A percentile compares a stretch with the other conserved stretches of the same genome.
phyloP scores from a whole-genome alignment of 2,888 invertebrate genomes.

The Ormyrus labotus region DNA sequence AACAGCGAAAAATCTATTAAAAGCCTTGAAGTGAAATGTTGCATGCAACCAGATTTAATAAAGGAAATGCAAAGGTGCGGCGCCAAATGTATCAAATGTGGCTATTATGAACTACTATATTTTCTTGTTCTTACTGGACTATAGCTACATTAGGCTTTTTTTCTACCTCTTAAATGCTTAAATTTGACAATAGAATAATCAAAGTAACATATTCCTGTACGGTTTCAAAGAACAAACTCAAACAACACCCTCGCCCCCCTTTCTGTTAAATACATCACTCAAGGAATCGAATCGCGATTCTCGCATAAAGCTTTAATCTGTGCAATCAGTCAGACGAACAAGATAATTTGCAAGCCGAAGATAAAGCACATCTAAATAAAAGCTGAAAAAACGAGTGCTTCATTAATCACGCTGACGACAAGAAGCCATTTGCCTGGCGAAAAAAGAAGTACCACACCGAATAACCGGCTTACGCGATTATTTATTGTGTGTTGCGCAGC shows the following conservation, averaged over 20 bases:
- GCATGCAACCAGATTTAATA: slow-evolving; percentile 70
- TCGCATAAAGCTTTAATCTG: too few species aligned
- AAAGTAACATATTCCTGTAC: too few species aligned
- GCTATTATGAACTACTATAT: slow-evolving; percentile 24
- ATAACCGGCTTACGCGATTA: slow-evolving; percentile 68
- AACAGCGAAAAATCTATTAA: too few species aligned
- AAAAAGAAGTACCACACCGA: neutral
- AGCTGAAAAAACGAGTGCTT: neutral
- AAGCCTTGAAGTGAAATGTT: slow-evolving; percentile 37
- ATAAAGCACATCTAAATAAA: neutral
- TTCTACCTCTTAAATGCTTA: too few species aligned
- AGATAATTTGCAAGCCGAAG: neutral
- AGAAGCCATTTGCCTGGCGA: slow-evolving; percentile 67
- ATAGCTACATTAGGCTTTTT: too few species aligned
- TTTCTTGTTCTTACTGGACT: neutral
- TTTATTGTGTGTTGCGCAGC: slow-evolving; percentile 72
- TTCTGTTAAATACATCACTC: too few species aligned
- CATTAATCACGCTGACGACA: slow-evolving; percentile 63
- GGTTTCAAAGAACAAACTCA: too few species aligned
- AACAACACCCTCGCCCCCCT: too few species aligned
- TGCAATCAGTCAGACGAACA: too few species aligned
- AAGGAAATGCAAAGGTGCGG: slow-evolving; percentile 70
- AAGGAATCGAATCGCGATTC: too few species aligned
- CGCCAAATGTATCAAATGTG: slow-evolving; percentile 45
- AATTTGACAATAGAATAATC: too few species aligned